Percentiles rank a stretch among this genome's conserved stretches.
These are phyloP conservation scores for Sebastes minor DNA, from an alignment of 2,797 vertebrate species.

Conservation along the genomic window DNA sequence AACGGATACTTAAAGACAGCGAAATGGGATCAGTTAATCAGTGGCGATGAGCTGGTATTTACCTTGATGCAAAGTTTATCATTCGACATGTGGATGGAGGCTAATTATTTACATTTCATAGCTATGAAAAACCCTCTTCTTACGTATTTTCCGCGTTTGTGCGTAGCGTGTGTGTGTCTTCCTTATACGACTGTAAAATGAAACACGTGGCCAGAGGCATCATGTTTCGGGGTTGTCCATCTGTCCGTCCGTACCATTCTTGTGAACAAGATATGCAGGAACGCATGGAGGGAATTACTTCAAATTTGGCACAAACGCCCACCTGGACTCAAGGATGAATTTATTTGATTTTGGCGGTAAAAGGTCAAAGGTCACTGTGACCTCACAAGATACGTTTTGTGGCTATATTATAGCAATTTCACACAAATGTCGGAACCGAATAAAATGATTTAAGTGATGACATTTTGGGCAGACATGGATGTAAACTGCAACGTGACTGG, in stretches of 20 bases:
- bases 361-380: too few species aligned
- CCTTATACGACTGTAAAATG: background rate
- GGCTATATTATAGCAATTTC: background rate
- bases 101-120: background rate
- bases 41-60: background rate
- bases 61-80: constrained; percentile 2
- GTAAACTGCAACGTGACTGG: background rate
- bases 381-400: background rate
- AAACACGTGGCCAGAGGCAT: background rate
- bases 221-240: background rate
- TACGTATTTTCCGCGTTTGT: background rate
- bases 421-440: background rate
- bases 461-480: background rate
- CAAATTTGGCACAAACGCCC: fast-evolving
- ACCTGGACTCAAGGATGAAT: background rate
- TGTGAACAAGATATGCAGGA: background rate
- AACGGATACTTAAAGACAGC: constrained; percentile 35
- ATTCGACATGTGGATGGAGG: background rate
- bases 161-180: background rate
- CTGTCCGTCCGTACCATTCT: background rate
- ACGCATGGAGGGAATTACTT: background rate
- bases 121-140: background rate
- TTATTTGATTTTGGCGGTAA: background rate
- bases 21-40: constrained; percentile 29
- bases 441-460: background rate